Conservation (phyloP, 2,888 invertebrate genomes). For the Drosophila tanythrix region DNA sequence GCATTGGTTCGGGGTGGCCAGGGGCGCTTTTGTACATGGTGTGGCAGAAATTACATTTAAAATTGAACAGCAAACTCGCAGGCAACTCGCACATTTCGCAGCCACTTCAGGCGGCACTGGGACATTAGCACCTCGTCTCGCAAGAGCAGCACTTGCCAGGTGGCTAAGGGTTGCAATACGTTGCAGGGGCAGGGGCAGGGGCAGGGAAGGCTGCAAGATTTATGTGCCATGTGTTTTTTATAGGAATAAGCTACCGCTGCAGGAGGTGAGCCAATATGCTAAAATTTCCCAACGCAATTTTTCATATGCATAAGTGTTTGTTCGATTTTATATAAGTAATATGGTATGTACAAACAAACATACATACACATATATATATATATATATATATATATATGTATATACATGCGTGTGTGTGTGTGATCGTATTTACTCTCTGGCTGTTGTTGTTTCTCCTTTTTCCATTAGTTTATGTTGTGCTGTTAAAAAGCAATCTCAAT, state of each 20-base stretch:
- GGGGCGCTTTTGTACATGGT: conserved; percentile 12
- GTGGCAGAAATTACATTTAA: conserved; percentile 72
- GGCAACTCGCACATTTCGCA: conserved; percentile 51
- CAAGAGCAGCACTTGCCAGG: conserved; percentile 50
- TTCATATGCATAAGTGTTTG: conserved; percentile 58
- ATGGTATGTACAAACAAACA: conserved; percentile 3
- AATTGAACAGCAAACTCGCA: conserved; percentile 66
- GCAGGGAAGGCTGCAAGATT: conserved; percentile 55
- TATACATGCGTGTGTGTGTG: background rate
- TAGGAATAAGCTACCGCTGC: conserved; percentile 42
- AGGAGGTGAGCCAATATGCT: conserved; percentile 68
- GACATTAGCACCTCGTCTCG: conserved; percentile 75
- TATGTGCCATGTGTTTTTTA: conserved; percentile 70
- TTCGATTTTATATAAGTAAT: conserved; percentile 47
- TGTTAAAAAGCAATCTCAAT: conserved; percentile 58
- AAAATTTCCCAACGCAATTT: conserved; percentile 66
- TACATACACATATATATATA: background rate
- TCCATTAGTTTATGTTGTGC: conserved; percentile 37
- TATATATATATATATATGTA: background rate
- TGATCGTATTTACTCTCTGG: conserved; percentile 22
- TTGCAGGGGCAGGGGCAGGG: background rate
- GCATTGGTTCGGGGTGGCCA: background rate
- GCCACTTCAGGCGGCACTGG: conserved; percentile 63
- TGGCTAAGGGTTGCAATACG: conserved; percentile 30
- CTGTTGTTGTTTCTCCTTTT: conserved; percentile 27